Evolutionary conservation across 2,888 invertebrate genomes (phyloP).

Genomic region (Pseudeuparius sepicola): DNA sequence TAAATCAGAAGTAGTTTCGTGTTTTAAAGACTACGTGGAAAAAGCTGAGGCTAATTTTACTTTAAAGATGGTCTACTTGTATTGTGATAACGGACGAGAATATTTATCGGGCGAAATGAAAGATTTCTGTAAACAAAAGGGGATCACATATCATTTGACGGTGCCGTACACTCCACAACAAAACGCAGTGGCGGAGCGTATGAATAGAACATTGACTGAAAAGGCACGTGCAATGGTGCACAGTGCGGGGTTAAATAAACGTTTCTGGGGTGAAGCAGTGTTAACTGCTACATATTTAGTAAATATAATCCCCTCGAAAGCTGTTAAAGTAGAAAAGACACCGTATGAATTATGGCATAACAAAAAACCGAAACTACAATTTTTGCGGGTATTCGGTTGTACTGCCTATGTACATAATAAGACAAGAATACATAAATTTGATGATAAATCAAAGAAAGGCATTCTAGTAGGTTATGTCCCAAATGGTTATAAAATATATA

Average conservation of each 20-base stretch:
- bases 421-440: slow-evolving; percentile 9
- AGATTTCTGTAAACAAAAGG: slow-evolving; percentile 29
- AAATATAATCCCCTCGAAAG: slow-evolving; percentile 32
- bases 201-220: slow-evolving; percentile 34
- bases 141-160: slow-evolving; percentile 34
- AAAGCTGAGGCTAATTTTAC: slow-evolving; percentile 18
- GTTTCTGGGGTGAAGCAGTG: slow-evolving; percentile 35
- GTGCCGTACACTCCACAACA: slow-evolving; percentile 35
- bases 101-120: slow-evolving; percentile 27
- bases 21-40: slow-evolving; percentile 18
- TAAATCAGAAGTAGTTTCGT: slow-evolving; percentile 18
- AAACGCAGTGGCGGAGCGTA: slow-evolving; percentile 35
- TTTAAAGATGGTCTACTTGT: slow-evolving; percentile 21
- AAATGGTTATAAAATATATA: no score
- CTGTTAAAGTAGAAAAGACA: slow-evolving; percentile 29
- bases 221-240: slow-evolving; percentile 32
- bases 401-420: slow-evolving; percentile 20
- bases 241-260: slow-evolving; percentile 28
- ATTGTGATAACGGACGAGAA: slow-evolving; percentile 21
- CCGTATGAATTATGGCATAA: slow-evolving; percentile 34
- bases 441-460: no score
- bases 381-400: slow-evolving; percentile 30
- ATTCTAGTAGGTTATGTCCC: no score
- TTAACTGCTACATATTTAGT: slow-evolving; percentile 33
- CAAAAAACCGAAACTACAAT: slow-evolving; percentile 30